These are phyloP conservation scores for Xestia ashworthii DNA, from an alignment of 2,888 invertebrate genomes.

Conservation along the genomic window DNA sequence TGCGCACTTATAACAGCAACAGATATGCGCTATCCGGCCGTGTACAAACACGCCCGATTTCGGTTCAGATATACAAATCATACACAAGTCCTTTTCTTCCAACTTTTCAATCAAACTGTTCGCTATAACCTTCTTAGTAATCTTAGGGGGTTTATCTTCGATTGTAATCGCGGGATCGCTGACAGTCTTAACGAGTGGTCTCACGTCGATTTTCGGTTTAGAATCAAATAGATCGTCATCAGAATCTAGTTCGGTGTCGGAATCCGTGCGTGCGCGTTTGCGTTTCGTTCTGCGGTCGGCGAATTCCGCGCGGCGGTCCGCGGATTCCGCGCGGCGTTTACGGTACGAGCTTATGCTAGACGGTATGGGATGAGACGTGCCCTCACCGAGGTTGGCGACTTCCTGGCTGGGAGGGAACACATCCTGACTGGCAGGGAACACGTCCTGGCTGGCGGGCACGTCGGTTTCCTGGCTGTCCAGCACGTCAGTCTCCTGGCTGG, in stretches of 20 bases:
- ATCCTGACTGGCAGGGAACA: slow-evolving; percentile 66
- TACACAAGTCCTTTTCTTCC: slow-evolving; percentile 87
- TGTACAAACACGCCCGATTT: slow-evolving; percentile 93
- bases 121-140: slow-evolving; percentile 74
- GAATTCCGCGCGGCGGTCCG: slow-evolving; percentile 77
- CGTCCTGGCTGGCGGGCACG: slow-evolving; percentile 54
- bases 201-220: slow-evolving; percentile 65
- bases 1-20: slow-evolving; percentile 93
- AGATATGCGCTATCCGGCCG: slow-evolving; percentile 92
- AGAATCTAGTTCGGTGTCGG: slow-evolving; percentile 71
- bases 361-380: slow-evolving; percentile 30
- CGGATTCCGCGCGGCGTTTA: slow-evolving; percentile 77
- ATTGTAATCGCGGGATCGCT: slow-evolving; percentile 85
- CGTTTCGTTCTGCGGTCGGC: slow-evolving; percentile 76
- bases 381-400: slow-evolving; percentile 64
- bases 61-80: slow-evolving; percentile 91
- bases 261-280: slow-evolving; percentile 67
- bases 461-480: slow-evolving; percentile 45
- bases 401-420: slow-evolving; percentile 64
- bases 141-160: slow-evolving; percentile 67
- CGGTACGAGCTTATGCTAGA: slow-evolving; percentile 43
- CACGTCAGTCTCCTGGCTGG: slow-evolving; percentile 76
- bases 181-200: slow-evolving; percentile 80
- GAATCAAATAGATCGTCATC: slow-evolving; percentile 52
- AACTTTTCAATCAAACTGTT: slow-evolving; percentile 75